Evolutionary conservation across 2,797 vertebrate genomes (phyloP).

Genomic region (Saxicola maurus): DNA sequence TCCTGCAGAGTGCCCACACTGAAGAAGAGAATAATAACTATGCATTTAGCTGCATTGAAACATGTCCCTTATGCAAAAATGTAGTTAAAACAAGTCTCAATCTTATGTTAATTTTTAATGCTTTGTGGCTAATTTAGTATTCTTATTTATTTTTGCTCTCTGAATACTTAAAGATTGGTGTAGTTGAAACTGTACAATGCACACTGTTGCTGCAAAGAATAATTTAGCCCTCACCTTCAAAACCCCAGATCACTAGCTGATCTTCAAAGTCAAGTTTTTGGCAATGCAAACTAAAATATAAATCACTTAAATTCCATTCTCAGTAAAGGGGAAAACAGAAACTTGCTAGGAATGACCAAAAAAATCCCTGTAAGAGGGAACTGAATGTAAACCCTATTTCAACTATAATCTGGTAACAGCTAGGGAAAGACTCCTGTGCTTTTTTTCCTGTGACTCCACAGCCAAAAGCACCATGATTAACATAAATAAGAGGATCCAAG

Average conservation of each 20-base stretch:
- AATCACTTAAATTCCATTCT: conserved; percentile 9
- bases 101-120: conserved; percentile 14
- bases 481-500: conserved; percentile 11
- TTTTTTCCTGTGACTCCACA: conserved; percentile 14
- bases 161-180: neutral
- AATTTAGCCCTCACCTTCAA: neutral
- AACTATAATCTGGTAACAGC: neutral
- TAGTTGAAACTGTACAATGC: neutral
- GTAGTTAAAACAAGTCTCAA: neutral
- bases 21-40: neutral
- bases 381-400: neutral
- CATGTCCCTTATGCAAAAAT: neutral
- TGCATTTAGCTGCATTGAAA: neutral
- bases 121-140: neutral
- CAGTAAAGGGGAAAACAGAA: neutral
- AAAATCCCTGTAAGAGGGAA: neutral
- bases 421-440: neutral
- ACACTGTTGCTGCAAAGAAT: neutral
- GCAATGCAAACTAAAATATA: neutral
- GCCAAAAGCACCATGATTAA: conserved; percentile 22
- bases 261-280: conserved; percentile 31
- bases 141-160: conserved; percentile 20
- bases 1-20: neutral
- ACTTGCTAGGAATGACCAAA: neutral
- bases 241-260: neutral